A percentile compares a stretch with the other conserved stretches of the same genome.
Evolutionary conservation across 1,140 invertebrate species (phyloP).

Genomic region (Listronotus oregonensis): DNA sequence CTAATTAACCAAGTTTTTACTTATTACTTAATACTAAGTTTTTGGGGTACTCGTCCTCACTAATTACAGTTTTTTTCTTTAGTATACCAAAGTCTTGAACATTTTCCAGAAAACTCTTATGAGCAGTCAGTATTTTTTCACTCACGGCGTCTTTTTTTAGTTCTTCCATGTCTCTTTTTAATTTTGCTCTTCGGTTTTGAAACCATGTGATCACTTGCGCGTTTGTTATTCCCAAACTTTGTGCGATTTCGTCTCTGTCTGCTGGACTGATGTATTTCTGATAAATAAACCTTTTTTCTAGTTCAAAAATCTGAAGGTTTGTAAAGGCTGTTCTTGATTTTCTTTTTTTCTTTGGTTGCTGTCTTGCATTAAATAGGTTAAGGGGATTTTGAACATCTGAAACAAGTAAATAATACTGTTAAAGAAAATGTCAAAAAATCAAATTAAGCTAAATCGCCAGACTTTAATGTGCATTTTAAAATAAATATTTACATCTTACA

Average conservation of each 20-base stretch:
- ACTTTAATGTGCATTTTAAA: too few relatives aligned
- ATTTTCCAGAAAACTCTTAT: slow-evolving; percentile 88
- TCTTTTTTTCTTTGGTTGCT: slow-evolving; percentile 95
- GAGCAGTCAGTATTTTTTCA: slow-evolving; percentile 79
- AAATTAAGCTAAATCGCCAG: too few relatives aligned
- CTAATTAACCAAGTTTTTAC: too few relatives aligned
- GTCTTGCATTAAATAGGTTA: slow-evolving; percentile 88
- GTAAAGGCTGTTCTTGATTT: slow-evolving; percentile 98
- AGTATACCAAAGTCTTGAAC: slow-evolving; percentile 87
- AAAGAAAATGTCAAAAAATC: too few relatives aligned
- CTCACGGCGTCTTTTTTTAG: slow-evolving; percentile 96
- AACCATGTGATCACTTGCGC: slow-evolving; percentile 99
- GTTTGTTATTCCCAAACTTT: slow-evolving; percentile 89
- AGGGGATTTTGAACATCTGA: slow-evolving; percentile 64
- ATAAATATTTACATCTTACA: too few relatives aligned
- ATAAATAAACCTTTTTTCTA: slow-evolving; percentile 95
- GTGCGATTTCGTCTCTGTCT: slow-evolving; percentile 95
- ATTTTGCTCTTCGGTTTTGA: slow-evolving; percentile 94
- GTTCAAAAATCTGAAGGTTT: slow-evolving; percentile 96
- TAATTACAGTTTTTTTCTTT: slow-evolving; percentile 80
- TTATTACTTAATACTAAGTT: too few relatives aligned
- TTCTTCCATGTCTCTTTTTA: slow-evolving; percentile 97
- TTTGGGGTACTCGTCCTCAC: slow-evolving; percentile 56
- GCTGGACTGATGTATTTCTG: slow-evolving; percentile 97
- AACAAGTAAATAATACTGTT: slow-evolving; percentile 40